phyloP scores from a whole-genome alignment of 1,140 invertebrate species.

The Ips nitidus region DNA sequence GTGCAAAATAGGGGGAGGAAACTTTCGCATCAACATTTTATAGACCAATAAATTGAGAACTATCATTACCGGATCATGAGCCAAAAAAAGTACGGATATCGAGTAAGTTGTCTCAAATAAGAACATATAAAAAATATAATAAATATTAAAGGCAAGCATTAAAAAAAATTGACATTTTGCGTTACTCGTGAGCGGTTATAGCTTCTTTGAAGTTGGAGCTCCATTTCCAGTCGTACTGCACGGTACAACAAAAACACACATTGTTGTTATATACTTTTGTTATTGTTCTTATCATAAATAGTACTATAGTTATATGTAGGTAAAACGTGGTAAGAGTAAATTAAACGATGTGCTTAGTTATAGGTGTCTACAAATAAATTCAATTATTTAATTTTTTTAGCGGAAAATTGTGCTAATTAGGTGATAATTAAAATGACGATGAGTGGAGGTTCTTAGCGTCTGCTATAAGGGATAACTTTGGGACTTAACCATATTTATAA shows the following conservation, averaged over 20 bases:
- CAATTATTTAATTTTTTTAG: too few species aligned
- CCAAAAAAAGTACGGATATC: constrained; percentile 28
- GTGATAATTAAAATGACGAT: too few species aligned
- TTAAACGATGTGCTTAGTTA: not conserved
- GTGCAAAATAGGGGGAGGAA: not conserved
- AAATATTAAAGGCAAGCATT: constrained; percentile 50
- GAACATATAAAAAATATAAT: constrained; percentile 31
- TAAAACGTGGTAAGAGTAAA: not conserved
- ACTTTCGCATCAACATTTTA: constrained; percentile 10
- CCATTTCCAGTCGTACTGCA: constrained; percentile 90
- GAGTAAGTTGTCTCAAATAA: constrained; percentile 23
- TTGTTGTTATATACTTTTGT: not conserved
- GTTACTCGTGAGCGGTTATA: constrained; percentile 64
- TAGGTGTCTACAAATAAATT: too few species aligned
- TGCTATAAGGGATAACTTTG: too few species aligned
- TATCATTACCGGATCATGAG: constrained; percentile 32
- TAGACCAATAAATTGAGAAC: constrained; percentile 42
- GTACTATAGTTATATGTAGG: not conserved
- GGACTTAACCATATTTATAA: too few species aligned
- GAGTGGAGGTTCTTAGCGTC: too few species aligned
- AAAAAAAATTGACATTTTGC: constrained; percentile 45
- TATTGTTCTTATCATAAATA: not conserved
- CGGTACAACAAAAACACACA: constrained; percentile 53
- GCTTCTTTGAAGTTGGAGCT: constrained; percentile 93
- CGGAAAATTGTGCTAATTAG: too few species aligned